Conservation (phyloP, 2,113 vertebrate species). For the Syrmaticus mikado region DNA sequence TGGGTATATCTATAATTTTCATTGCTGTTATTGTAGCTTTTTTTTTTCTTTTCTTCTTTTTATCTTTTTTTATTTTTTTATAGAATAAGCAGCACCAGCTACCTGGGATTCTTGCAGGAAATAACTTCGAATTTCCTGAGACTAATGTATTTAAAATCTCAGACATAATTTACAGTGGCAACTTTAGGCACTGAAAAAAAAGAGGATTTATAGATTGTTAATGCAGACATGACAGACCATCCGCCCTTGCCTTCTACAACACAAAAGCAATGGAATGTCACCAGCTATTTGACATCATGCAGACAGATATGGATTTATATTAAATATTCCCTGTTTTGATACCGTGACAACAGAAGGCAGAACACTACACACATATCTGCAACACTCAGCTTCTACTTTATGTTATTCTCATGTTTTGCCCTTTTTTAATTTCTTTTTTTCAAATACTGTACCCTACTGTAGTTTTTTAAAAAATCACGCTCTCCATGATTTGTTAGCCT, state of each 20-base stretch:
- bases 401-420: rapidly evolving
- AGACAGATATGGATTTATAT: background rate
- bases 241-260: background rate
- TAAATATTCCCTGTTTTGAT: background rate
- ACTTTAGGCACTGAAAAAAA: background rate
- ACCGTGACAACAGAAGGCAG: background rate
- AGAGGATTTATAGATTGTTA: background rate
- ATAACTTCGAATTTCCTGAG: background rate
- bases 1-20: background rate
- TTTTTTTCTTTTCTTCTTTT: background rate
- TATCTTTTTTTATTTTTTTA: background rate
- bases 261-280: background rate
- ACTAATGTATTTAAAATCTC: background rate
- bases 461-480: background rate
- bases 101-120: background rate
- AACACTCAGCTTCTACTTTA: background rate
- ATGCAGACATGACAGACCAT: background rate
- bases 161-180: background rate
- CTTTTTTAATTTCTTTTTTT: background rate
- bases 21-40: background rate
- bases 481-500: background rate
- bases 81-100: background rate
- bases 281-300: background rate
- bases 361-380: background rate
- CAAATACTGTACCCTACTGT: background rate